Evolutionary conservation across 2,888 invertebrate genomes (phyloP).

Genomic region (Phortica okadai): DNA sequence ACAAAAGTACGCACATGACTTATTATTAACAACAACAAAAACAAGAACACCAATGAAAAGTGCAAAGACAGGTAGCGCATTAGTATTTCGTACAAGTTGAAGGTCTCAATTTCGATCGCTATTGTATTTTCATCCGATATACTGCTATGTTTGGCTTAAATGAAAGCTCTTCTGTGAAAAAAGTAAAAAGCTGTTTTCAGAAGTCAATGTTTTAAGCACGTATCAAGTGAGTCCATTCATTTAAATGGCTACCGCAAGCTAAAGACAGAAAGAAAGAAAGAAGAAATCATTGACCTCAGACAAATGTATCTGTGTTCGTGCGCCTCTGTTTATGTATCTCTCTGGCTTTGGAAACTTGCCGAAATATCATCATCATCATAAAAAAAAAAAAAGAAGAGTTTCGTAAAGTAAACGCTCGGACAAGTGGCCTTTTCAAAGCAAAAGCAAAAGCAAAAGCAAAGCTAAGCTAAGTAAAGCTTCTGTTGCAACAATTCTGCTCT

Average conservation of each 20-base stretch:
- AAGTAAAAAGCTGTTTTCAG: constrained; percentile 56
- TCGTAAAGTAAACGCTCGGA: not conserved
- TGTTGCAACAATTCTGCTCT: too few relatives aligned
- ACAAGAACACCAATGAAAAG: constrained; percentile 16
- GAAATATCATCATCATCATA: not conserved
- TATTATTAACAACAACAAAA: constrained; percentile 40
- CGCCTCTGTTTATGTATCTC: not conserved
- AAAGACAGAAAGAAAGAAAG: constrained; percentile 44
- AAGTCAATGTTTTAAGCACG: not conserved
- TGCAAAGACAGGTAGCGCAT: too few relatives aligned
- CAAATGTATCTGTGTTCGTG: constrained; percentile 35
- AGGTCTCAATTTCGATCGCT: too few relatives aligned
- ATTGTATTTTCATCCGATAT: too few relatives aligned
- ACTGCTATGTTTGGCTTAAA: too few relatives aligned
- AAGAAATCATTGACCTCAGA: constrained; percentile 67
- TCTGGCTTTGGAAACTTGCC: constrained; percentile 1
- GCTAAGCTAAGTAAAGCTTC: too few relatives aligned
- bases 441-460: too few relatives aligned
- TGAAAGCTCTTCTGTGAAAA: too few relatives aligned
- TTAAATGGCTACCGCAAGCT: not conserved
- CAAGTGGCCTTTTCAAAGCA: constrained; percentile 2
- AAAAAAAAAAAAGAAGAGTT: not conserved
- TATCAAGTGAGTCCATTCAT: too few relatives aligned
- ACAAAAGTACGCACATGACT: too few relatives aligned
- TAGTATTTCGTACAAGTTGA: too few relatives aligned